Evolutionary conservation across 2,113 vertebrate species (phyloP).

Genomic region (Plestiodon gilberti): DNA sequence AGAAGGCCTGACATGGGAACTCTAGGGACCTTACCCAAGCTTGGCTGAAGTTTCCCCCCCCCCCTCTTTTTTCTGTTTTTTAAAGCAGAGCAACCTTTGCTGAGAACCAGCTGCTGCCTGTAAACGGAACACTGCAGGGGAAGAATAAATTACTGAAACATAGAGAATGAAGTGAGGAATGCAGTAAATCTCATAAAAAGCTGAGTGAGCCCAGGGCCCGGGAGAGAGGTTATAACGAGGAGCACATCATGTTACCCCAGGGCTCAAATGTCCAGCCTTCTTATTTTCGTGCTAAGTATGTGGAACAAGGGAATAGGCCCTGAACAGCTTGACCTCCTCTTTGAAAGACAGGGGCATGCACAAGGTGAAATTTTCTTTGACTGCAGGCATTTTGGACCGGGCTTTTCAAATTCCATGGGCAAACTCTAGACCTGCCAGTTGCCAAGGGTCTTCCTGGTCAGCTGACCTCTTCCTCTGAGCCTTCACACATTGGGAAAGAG

Average conservation of each 20-base stretch:
- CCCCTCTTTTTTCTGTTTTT: slow-evolving; percentile 11
- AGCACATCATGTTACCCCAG: not conserved
- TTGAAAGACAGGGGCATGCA: not conserved
- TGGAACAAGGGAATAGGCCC: not conserved
- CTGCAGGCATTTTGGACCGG: not conserved
- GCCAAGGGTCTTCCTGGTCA: not conserved
- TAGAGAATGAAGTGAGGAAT: not conserved
- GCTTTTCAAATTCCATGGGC: not conserved
- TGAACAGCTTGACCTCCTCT: not conserved
- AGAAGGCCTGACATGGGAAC: slow-evolving; percentile 17
- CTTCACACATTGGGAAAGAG: not conserved
- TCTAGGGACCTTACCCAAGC: slow-evolving; percentile 20
- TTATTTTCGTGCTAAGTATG: not conserved
- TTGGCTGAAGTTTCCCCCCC: slow-evolving; percentile 16
- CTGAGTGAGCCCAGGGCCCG: not conserved
- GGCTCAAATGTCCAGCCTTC: not conserved
- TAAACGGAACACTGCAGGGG: slow-evolving; percentile 54
- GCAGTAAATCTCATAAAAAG: slow-evolving; percentile 29
- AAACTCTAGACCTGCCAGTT: not conserved
- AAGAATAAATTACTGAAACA: slow-evolving; percentile 61
- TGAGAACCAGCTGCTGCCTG: slow-evolving; percentile 51
- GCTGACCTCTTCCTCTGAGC: not conserved
- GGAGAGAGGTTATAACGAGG: not conserved
- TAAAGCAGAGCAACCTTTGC: slow-evolving; percentile 30
- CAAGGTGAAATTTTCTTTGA: not conserved